These are phyloP conservation scores for Liasis olivaceus DNA, from an alignment of 2,797 vertebrate species.

Conservation along the genomic window DNA sequence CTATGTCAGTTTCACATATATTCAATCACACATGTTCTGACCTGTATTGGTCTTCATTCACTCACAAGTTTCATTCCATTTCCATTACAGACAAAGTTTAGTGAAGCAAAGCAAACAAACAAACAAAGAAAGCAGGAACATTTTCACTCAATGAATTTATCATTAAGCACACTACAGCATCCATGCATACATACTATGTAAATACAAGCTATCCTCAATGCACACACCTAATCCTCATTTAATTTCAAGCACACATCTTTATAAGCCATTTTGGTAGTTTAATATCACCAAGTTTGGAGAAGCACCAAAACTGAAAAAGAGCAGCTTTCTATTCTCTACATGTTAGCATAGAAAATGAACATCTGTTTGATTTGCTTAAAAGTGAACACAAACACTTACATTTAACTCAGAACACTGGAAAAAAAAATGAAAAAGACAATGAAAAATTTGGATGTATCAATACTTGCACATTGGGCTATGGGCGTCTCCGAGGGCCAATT, in stretches of 20 bases:
- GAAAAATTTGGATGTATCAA: background rate
- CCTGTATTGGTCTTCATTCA: background rate
- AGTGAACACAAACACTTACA: background rate
- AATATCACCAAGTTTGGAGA: background rate
- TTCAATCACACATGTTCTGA: background rate
- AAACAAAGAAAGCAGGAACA: background rate
- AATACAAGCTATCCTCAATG: background rate
- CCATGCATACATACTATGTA: background rate
- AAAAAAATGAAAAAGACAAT: too few species aligned
- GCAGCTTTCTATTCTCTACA: background rate
- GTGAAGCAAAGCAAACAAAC: background rate
- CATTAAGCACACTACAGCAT: background rate
- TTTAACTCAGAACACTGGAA: background rate
- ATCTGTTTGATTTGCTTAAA: background rate
- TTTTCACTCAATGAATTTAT: background rate
- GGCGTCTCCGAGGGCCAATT: background rate
- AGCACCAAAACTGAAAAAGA: background rate
- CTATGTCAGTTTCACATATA: background rate
- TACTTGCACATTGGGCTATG: background rate
- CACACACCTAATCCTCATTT: background rate
- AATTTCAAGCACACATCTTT: background rate
- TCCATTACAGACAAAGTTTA: background rate
- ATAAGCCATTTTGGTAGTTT: background rate
- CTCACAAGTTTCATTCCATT: background rate
- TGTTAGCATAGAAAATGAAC: background rate